Conservation (phyloP, 1,140 invertebrate species). For the Papilio polyxenes region DNA sequence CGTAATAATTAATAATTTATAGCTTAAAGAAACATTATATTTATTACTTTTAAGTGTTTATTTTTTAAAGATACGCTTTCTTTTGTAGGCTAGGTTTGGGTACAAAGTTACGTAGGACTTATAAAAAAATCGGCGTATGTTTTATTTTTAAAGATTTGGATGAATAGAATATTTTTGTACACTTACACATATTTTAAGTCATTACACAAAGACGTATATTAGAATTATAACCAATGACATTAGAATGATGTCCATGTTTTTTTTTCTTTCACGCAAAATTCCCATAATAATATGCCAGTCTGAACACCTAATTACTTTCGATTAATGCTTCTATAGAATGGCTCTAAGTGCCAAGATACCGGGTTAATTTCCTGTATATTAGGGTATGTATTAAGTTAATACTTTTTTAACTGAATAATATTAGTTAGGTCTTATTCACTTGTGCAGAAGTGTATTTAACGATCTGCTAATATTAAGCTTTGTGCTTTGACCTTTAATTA, state of each 20-base stretch:
- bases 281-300: not conserved
- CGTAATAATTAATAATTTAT: not conserved
- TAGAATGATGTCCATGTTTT: not conserved
- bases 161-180: too few species aligned
- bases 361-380: not conserved
- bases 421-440: not conserved
- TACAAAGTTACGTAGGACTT: not conserved
- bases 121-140: too few species aligned
- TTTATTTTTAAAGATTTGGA: too few species aligned
- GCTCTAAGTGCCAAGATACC: not conserved
- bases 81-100: not conserved
- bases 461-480: not conserved
- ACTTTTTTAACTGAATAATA: too few species aligned
- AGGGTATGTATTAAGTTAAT: not conserved
- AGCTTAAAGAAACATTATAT: not conserved
- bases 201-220: not conserved
- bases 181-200: not conserved
- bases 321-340: not conserved
- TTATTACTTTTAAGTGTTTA: not conserved
- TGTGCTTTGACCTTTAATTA: not conserved
- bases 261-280: not conserved
- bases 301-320: not conserved
- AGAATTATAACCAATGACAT: not conserved
- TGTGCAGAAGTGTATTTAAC: not conserved
- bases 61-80: not conserved